Base-by-base conservation (phyloP, 2,113 vertebrate genomes). In the Petroica traversi region DNA sequence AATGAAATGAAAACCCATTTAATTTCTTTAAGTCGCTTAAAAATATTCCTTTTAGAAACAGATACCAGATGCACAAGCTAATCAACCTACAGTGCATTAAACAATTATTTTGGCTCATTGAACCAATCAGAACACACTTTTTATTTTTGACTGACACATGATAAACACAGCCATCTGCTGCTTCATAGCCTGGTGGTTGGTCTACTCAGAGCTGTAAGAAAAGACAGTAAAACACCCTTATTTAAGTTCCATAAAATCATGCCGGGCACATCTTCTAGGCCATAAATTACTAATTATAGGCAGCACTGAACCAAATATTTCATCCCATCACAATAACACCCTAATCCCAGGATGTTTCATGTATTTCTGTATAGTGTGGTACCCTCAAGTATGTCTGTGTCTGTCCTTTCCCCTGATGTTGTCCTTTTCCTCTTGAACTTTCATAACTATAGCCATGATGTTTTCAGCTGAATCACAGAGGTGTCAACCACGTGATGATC, bases 131-230 rank as follows among this genome's bases (percentile, higher is more conserved):
- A 96, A 89, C 75, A 89, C 89, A 95, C 94, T 95, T 96, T 97
- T 97, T 89, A 83, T 96, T 96, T 97, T 94, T 97, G 96, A 95
- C 78, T 95, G 96, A 95, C 94, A 88, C 94, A 93, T 90, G 92
- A 97, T 97, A 97, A 97, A 97, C 95, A 96, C 45, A 78, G 58
- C 96, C 97, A 97, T 97, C 97, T 97, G 97, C 96, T 97, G 87
- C 87, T 94, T 68, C 41, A 1, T 38, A 93, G 91, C 75, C 90
- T 94, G 88, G 83, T 95, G 94, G 85, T 95, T 97, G 96, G 91
- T 89, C 96, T 95, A 19, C 74, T 92, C 94, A 48, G 79, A 80
- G 76, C 92, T 93, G 41, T 63, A 79, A 92, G 86, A 92, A 93
- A 69, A 88, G 66, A 66, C 49, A 82, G 91, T 78, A 93, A 95